Percentiles rank a stretch among this genome's conserved stretches.
Evolutionary conservation across 1,140 invertebrate genomes (phyloP).

Genomic region (Leptinotarsa lineolata): DNA sequence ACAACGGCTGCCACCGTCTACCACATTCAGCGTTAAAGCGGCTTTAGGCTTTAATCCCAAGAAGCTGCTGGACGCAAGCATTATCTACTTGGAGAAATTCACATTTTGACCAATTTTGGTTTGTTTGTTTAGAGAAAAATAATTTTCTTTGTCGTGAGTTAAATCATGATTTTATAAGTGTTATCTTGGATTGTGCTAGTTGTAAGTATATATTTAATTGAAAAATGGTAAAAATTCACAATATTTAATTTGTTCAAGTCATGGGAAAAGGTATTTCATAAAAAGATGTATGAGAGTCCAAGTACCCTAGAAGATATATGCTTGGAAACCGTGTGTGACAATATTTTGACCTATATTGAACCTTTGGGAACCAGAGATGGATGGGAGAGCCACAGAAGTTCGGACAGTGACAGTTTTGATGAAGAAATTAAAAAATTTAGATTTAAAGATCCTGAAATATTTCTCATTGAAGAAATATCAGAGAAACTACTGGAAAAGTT

Average conservation of each 20-base stretch:
- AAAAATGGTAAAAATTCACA: background rate
- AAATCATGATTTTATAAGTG: too few species aligned
- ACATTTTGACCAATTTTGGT: background rate
- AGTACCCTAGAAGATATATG: slow-evolving; percentile 68
- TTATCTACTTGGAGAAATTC: background rate
- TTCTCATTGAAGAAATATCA: slow-evolving; percentile 70
- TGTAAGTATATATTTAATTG: background rate
- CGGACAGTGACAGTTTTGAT: slow-evolving; percentile 25
- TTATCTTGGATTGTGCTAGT: background rate
- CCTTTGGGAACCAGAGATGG: slow-evolving; percentile 33
- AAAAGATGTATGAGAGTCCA: slow-evolving; percentile 68
- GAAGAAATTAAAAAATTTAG: slow-evolving; percentile 42
- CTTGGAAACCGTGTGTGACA: slow-evolving; percentile 72
- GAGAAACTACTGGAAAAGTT: slow-evolving; percentile 69
- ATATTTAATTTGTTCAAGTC: background rate
- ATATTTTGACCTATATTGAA: slow-evolving; percentile 63
- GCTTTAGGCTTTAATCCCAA: too few species aligned
- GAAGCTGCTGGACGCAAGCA: background rate
- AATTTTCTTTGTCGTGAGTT: too few species aligned
- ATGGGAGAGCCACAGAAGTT: slow-evolving; percentile 28
- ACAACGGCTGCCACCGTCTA: too few species aligned
- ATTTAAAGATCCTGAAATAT: slow-evolving; percentile 69
- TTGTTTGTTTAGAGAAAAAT: background rate
- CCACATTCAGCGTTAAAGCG: too few species aligned
- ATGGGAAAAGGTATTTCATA: background rate